Evolutionary conservation across 2,888 invertebrate species (phyloP).

Genomic region (Anthophora plumipes): DNA sequence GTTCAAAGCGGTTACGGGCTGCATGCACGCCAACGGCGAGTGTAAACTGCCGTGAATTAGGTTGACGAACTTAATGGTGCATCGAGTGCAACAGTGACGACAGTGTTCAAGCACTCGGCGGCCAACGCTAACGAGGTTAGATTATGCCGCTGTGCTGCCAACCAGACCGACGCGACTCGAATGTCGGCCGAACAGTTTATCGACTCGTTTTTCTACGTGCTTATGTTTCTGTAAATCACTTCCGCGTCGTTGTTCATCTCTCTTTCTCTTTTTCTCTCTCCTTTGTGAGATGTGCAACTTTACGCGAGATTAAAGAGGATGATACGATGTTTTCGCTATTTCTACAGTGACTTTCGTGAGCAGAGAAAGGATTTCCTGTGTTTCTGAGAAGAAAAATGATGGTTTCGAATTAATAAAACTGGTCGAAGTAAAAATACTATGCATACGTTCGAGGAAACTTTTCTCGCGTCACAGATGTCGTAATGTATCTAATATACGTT

Average conservation of each 20-base stretch:
- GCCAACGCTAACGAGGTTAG: constrained; percentile 66
- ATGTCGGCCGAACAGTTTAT: constrained; percentile 15
- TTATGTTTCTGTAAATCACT: neutral
- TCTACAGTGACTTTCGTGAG: too few species aligned
- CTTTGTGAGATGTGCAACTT: too few species aligned
- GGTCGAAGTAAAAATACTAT: neutral
- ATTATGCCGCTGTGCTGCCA: constrained; percentile 59
- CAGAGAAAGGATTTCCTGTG: too few species aligned
- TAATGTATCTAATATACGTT: neutral
- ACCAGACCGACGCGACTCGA: constrained; percentile 19
- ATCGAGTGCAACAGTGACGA: constrained; percentile 63
- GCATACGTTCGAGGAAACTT: neutral
- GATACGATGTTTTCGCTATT: too few species aligned
- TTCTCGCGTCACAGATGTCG: neutral
- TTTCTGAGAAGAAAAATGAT: too few species aligned
- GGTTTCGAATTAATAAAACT: neutral
- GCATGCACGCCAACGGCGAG: constrained; percentile 42
- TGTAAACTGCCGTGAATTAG: constrained; percentile 67
- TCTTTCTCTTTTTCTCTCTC: neutral
- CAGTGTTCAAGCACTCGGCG: constrained; percentile 57
- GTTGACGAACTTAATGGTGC: constrained; percentile 69
- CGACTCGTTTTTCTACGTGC: constrained; percentile 7
- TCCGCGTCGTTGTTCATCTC: neutral
- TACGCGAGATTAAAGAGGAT: too few species aligned
- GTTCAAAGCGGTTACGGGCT: constrained; percentile 14